phyloP scores from a whole-genome alignment of 2,797 vertebrate genomes.

The Parauchenoglanis ngamensis region DNA sequence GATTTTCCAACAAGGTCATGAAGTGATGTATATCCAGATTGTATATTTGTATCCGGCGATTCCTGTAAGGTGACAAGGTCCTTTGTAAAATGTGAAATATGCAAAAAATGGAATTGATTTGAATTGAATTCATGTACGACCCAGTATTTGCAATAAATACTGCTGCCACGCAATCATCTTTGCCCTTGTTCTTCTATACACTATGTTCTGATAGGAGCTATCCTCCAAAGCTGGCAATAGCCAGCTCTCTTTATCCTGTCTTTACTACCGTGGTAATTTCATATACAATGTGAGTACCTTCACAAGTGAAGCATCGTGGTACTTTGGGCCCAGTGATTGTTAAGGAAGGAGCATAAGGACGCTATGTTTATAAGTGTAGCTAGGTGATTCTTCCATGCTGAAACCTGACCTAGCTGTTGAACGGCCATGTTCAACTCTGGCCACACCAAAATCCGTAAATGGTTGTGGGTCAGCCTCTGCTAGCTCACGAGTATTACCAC shows the following conservation, averaged over 20 bases:
- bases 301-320: not conserved
- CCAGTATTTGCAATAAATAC: not conserved
- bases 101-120: too few species aligned
- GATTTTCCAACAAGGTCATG: not conserved
- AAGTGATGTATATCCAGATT: not conserved
- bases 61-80: not conserved
- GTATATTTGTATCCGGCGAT: not conserved
- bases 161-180: not conserved
- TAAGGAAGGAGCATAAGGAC: not conserved
- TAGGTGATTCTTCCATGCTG: not conserved
- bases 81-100: too few species aligned
- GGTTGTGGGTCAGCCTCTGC: not conserved
- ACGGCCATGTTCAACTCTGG: not conserved
- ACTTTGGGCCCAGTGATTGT: not conserved
- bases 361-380: not conserved
- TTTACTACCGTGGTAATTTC: not conserved
- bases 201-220: not conserved
- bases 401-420: not conserved
- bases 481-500: not conserved
- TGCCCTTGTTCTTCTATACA: not conserved
- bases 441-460: not conserved
- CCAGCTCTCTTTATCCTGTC: not conserved
- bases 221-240: not conserved
- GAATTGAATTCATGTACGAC: not conserved
- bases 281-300: not conserved